Evolutionary conservation across 30 jellyfish, hydroid and myxozoan genomes (phyloP), one percentile per base, ranked within the genome.

Genomic region (Rhopilema esculentum): DNA sequence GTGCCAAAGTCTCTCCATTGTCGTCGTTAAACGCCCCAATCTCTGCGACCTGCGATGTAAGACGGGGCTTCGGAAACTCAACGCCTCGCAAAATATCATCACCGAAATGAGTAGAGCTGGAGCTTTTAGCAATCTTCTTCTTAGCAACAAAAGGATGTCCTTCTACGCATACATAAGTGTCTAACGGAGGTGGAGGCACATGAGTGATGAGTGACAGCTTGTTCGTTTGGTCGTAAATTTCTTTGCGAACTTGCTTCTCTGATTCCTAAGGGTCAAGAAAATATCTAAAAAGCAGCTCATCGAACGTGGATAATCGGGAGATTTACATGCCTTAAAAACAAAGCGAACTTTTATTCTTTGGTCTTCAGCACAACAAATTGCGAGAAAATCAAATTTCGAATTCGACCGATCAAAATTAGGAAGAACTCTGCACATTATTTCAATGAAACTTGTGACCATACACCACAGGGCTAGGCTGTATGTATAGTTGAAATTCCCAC

Each of bases 121-220:
- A 22, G 2, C 72, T 94, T 66, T 89, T 94, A 1, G 95, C 90
- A 20, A 94, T 52, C 72, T 86, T 94, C 83, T 94, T 94, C 82
- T 94, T 94, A 27, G 92, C 62, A 0, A 97, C 87, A 30, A 82
- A 69, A 9, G 96, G 96, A 53, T 89, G 95, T n/a, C 97, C 98
- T 66, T 94, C 98, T 4, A 94, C 98, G 50, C 95, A 80, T 1
- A 89, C 97, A 29, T 89, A 94, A 16, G 95, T 89, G 83, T 94
- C 98, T 79, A 94, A 72, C n/a, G 98, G 96, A 1, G 93, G 96
- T 17, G 98, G 98, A 16, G 98, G 98, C 16, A 82, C 97, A 31
- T 85, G 95, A 9, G 98, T 94, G 27, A 94, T 94, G 27, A 94
- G 63, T 0, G 98, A 94, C 65, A 94, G 72, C 75, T 94, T 89